A percentile compares a stretch with the other conserved stretches of the same genome.
These are phyloP conservation scores for Leptinotarsa tumamoca DNA, from an alignment of 2,888 invertebrate genomes.

Conservation along the genomic window DNA sequence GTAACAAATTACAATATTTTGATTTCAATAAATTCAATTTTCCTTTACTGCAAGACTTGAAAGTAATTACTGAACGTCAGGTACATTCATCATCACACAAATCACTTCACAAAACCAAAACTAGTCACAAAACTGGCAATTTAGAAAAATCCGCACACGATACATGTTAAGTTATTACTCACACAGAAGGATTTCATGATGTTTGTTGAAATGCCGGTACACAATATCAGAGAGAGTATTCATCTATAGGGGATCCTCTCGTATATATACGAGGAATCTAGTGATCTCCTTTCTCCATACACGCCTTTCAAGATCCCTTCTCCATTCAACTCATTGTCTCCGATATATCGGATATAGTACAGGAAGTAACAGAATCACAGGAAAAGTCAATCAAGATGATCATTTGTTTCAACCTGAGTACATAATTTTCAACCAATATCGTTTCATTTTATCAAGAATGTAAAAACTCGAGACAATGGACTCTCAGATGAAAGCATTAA, in stretches of 20 bases:
- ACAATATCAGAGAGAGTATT: constrained; percentile 53
- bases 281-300: constrained; percentile 63
- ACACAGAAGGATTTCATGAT: constrained; percentile 60
- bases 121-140: constrained; percentile 39
- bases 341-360: constrained; percentile 1
- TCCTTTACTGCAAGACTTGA: no score
- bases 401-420: not conserved
- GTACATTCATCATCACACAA: no score
- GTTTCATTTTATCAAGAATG: not conserved
- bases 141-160: constrained; percentile 6
- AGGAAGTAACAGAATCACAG: constrained; percentile 5
- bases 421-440: not conserved
- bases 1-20: no score
- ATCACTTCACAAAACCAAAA: constrained; percentile 34
- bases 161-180: constrained; percentile 53
- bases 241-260: constrained; percentile 48
- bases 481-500: not conserved
- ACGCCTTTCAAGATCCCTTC: constrained; percentile 40
- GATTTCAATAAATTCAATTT: no score
- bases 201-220: constrained; percentile 43
- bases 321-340: constrained; percentile 32
- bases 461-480: not conserved
- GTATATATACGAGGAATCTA: constrained; percentile 60
- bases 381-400: not conserved
- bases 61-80: no score